These are phyloP conservation scores for Aporrectodea caliginosa DNA, from an alignment of 1,140 invertebrate species.

Conservation along the genomic window DNA sequence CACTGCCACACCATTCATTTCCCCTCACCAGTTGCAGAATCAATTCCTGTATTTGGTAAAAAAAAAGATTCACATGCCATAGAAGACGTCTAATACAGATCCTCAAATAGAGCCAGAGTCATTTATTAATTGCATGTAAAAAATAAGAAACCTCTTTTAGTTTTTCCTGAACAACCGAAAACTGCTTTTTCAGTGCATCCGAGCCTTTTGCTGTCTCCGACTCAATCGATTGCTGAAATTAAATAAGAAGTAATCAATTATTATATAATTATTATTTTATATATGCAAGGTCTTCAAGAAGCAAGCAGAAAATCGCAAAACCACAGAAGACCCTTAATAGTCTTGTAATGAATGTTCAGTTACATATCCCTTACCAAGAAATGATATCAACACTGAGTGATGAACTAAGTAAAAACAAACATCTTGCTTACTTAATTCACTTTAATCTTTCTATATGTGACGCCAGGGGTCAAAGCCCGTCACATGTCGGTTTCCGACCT, in stretches of 20 bases:
- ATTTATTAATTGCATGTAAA: no score
- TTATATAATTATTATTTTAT: background rate
- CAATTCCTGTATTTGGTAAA: no score
- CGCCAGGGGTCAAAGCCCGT: no score
- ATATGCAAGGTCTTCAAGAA: background rate
- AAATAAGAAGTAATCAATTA: conserved; percentile 16
- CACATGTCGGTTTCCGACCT: no score
- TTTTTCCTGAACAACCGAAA: conserved; percentile 78
- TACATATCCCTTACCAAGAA: no score
- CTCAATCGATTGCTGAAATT: conserved; percentile 70
- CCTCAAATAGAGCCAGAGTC: conserved; percentile 48
- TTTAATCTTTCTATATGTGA: no score
- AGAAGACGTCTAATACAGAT: background rate
- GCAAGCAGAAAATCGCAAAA: background rate
- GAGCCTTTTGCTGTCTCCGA: conserved; percentile 64
- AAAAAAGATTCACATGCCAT: no score
- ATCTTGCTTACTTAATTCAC: no score
- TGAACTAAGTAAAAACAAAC: background rate
- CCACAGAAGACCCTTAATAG: background rate
- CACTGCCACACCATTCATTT: no score
- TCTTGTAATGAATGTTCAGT: no score
- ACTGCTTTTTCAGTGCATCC: conserved; percentile 55
- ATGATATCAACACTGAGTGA: background rate
- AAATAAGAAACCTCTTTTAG: conserved; percentile 77
- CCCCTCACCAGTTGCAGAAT: no score